Conservation (phyloP, 2,888 invertebrate genomes). For the Apodemia hepburni region DNA sequence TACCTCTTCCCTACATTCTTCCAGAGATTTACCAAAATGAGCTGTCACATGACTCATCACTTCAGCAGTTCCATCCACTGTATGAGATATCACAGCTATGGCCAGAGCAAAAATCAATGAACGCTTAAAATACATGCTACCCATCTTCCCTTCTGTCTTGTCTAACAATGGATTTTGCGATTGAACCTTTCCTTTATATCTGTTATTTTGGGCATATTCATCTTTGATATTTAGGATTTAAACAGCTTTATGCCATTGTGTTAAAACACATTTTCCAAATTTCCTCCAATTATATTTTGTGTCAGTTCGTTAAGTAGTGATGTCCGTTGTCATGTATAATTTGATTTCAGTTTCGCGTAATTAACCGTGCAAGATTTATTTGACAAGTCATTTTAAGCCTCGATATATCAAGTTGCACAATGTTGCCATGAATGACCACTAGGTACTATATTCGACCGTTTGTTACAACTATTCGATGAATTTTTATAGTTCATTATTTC, state of each 20-base stretch:
- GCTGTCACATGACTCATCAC: slow-evolving; percentile 74
- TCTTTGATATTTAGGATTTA: background rate
- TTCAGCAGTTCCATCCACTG: slow-evolving; percentile 49
- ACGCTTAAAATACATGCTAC: background rate
- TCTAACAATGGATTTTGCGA: background rate
- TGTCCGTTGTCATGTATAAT: slow-evolving; percentile 1
- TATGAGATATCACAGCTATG: background rate
- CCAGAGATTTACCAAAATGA: slow-evolving; percentile 62
- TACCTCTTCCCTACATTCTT: slow-evolving; percentile 67
- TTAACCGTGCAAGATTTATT: background rate
- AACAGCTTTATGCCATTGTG: background rate
- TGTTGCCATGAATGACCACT: background rate
- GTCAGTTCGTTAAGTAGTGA: background rate
- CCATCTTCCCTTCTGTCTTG: background rate
- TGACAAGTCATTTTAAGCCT: background rate
- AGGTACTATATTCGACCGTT: background rate
- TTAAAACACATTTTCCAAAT: background rate
- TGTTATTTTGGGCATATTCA: background rate
- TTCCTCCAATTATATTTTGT: background rate
- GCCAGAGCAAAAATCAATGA: background rate
- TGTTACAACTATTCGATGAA: background rate
- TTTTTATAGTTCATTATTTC: no score
- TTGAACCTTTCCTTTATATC: background rate
- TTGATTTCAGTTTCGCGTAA: background rate
- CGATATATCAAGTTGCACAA: background rate